Conservation (phyloP, 2,888 invertebrate species). For the Napeogenes sylphis region DNA sequence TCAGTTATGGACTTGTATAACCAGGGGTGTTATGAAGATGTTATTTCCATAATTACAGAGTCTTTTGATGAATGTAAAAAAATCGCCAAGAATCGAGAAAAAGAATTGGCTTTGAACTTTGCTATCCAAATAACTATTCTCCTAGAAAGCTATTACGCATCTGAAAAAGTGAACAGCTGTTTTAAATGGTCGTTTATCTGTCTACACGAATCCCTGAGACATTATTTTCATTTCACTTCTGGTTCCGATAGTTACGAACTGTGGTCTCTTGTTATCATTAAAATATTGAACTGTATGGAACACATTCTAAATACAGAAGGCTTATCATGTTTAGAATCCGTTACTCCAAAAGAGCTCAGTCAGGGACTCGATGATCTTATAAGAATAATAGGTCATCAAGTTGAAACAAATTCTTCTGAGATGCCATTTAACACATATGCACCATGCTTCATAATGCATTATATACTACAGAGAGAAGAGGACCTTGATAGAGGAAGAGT, state of each 20-base stretch:
- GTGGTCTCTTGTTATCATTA: constrained; percentile 66
- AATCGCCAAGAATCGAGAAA: constrained; percentile 62
- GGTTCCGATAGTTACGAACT: constrained; percentile 66
- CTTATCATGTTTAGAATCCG: constrained; percentile 68
- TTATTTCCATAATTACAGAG: constrained; percentile 81
- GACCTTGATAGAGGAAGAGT: constrained; percentile 80
- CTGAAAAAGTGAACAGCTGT: constrained; percentile 80
- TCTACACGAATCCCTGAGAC: constrained; percentile 84
- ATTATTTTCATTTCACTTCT: constrained; percentile 74
- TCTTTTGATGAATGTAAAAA: constrained; percentile 79
- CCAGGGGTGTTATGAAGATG: constrained; percentile 80
- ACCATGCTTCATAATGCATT: constrained; percentile 91
- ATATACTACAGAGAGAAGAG: constrained; percentile 85
- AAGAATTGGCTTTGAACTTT: constrained; percentile 73
- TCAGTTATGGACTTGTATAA: constrained; percentile 83
- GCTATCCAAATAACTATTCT: constrained; percentile 79
- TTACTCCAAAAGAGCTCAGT: constrained; percentile 78
- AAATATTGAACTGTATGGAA: constrained; percentile 68
- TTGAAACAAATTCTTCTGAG: constrained; percentile 83
- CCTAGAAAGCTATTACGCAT: constrained; percentile 81
- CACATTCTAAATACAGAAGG: constrained; percentile 66
- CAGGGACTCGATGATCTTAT: constrained; percentile 86
- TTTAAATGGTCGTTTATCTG: constrained; percentile 87
- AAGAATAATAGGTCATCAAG: constrained; percentile 85
- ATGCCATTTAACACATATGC: constrained; percentile 83